Base-by-base conservation (phyloP, 2,113 vertebrate genomes). In the Chlamydotis undulata region DNA sequence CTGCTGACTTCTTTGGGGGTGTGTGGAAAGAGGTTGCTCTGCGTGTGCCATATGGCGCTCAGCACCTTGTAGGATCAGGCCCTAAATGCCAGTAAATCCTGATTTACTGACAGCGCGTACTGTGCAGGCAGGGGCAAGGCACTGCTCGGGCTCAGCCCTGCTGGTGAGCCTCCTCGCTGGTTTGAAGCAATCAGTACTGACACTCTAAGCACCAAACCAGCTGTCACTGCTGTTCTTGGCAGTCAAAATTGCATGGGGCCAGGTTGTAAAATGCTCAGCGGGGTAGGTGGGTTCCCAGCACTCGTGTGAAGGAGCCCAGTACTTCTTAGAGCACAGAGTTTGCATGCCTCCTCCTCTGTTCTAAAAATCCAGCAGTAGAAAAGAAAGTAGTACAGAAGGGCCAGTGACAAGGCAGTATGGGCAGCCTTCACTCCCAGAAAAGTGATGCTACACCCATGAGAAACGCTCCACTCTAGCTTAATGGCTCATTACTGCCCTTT, bases 31-130 rank as follows among this genome's bases (percentile, higher is more conserved):
- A 64, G 31, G 70, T 73, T 73, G 65, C 68, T 95, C 74, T 64
- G 67, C 53, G 70, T 16, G 5, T 39, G 43, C 82, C 94, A 96
- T 94, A 82, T 97, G 96, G 93, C 0, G 8, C 81, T 86, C 83
- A 82, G 92, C 86, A 93, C 78, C 80, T 79, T 70, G 28, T 50
- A 92, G 96, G 91, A 91, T 86, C 68, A 41, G 4, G 77, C 83
- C 75, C 89, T 23, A 14, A 85, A 74, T 15, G 41, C 67, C 33
- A 35, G 24, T 96, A 96, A 96, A 96, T 94, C 3, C 14, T 15
- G 6, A 10, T 18, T 74, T 61, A 41, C 5, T 2, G 55, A 13
- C 49, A 14, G 49, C 0, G 1, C 1, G 19, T 0, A 0, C 49
- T 14, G 24, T 12, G 70, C 70, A 22, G 67, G 82, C 52, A 17